A percentile compares a stretch with the other conserved stretches of the same genome.
Conservation (phyloP, 2,888 invertebrate species). For the Barypeithes pellucidus region DNA sequence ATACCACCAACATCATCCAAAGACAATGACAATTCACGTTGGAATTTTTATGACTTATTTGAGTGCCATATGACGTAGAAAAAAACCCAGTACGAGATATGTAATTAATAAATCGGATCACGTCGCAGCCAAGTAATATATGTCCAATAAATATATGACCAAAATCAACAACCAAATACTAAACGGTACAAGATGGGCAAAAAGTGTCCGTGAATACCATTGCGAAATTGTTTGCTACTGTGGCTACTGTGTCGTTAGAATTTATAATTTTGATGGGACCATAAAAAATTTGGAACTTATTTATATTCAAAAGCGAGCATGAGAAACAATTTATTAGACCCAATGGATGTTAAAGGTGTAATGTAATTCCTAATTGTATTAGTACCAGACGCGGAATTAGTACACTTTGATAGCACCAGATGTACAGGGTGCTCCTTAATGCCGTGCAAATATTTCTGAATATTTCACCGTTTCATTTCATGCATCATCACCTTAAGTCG, state of each 20-base stretch:
- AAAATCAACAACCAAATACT: constrained; percentile 53
- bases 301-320: constrained; percentile 24
- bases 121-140: constrained; percentile 49
- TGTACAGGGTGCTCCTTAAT: too few species aligned
- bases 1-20: constrained; percentile 37
- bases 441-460: too few species aligned
- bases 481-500: too few species aligned
- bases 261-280: constrained; percentile 30
- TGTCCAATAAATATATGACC: constrained; percentile 55
- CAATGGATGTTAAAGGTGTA: background rate
- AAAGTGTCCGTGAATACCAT: constrained; percentile 46
- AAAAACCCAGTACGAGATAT: constrained; percentile 45
- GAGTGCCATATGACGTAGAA: constrained; percentile 49
- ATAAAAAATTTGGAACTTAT: constrained; percentile 28
- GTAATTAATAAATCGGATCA: constrained; percentile 52
- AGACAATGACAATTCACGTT: constrained; percentile 42
- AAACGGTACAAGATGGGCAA: constrained; percentile 49
- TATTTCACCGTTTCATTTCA: too few species aligned
- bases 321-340: constrained; percentile 30
- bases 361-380: too few species aligned
- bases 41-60: constrained; percentile 51
- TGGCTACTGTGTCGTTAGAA: constrained; percentile 41
- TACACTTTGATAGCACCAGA: too few species aligned
- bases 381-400: too few species aligned
- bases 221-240: constrained; percentile 38